Evolutionary conservation across 2,113 vertebrate species (phyloP).

Genomic region (Nesogale talazaci): DNA sequence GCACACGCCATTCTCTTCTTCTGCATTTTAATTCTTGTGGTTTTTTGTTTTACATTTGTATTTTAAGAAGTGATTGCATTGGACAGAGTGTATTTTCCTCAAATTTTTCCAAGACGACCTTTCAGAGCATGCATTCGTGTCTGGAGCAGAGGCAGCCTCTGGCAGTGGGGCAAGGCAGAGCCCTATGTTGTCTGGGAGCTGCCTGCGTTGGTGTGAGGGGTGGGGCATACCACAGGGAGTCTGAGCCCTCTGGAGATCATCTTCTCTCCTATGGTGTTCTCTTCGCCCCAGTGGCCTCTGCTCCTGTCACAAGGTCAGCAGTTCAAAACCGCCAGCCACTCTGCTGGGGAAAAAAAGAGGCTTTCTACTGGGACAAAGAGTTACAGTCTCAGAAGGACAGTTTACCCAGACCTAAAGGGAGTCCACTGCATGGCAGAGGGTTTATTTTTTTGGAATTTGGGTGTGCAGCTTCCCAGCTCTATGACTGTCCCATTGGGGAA

Average conservation of each 20-base stretch:
- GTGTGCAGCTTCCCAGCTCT: neutral
- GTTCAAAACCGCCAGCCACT: too few species aligned
- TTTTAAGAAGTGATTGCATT: neutral
- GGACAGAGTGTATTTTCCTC: neutral
- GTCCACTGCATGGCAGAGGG: neutral
- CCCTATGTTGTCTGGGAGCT: neutral
- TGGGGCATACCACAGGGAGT: too few species aligned
- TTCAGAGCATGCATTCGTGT: neutral
- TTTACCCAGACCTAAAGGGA: too few species aligned
- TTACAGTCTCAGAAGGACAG: too few species aligned
- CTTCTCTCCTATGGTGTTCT: neutral
- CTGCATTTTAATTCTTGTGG: neutral
- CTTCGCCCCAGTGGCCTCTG: neutral
- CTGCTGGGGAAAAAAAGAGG: too few species aligned
- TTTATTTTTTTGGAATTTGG: too few species aligned
- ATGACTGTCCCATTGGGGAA: neutral
- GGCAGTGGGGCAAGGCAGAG: neutral
- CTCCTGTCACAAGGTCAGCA: too few species aligned
- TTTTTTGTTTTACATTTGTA: too few species aligned
- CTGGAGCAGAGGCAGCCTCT: neutral
- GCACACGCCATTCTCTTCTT: neutral
- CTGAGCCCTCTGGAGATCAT: neutral
- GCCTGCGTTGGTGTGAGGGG: neutral
- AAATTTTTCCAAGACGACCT: neutral
- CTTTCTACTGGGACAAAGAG: too few species aligned